phyloP scores from a whole-genome alignment of 2,888 invertebrate species.

The Eremobia ochroleuca region DNA sequence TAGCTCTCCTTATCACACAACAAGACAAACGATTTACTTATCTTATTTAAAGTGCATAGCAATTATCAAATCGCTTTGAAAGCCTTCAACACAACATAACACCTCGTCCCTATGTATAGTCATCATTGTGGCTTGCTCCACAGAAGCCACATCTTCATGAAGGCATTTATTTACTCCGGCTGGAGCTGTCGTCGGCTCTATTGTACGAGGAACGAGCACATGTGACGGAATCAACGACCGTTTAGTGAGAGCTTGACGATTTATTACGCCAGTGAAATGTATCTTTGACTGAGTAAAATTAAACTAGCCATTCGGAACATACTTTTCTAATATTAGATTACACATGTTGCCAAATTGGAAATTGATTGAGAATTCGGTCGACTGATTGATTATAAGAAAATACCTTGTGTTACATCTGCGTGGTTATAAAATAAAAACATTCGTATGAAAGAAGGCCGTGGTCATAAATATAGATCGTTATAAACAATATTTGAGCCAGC shows the following conservation, averaged over 20 bases:
- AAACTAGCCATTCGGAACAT: conserved; percentile 70
- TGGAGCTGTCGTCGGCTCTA: conserved; percentile 57
- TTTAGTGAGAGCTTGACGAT: conserved; percentile 74
- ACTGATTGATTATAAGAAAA: conserved; percentile 29
- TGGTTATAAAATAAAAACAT: conserved; percentile 20
- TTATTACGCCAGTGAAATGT: conserved; percentile 74
- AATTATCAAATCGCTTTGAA: neutral
- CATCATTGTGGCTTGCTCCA: conserved; percentile 54
- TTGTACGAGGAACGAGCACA: conserved; percentile 68
- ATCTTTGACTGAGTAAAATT: conserved; percentile 76
- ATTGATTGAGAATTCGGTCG: conserved; percentile 69
- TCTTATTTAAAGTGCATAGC: neutral
- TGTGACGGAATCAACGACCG: conserved; percentile 75
- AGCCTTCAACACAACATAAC: neutral
- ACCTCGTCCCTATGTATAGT: conserved; percentile 13
- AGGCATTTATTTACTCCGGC: conserved; percentile 67
- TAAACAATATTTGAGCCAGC: conserved; percentile 57
- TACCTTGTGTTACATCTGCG: conserved; percentile 15
- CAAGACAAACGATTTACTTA: neutral
- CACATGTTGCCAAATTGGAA: conserved; percentile 79
- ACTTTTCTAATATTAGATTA: conserved; percentile 79
- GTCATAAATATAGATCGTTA: conserved; percentile 46
- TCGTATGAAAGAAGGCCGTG: conserved; percentile 21
- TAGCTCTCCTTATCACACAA: neutral
- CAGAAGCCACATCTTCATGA: conserved; percentile 68